phyloP scores from a whole-genome alignment of 2,113 vertebrate species.

The Sinocyclocheilus maitianheensis region DNA sequence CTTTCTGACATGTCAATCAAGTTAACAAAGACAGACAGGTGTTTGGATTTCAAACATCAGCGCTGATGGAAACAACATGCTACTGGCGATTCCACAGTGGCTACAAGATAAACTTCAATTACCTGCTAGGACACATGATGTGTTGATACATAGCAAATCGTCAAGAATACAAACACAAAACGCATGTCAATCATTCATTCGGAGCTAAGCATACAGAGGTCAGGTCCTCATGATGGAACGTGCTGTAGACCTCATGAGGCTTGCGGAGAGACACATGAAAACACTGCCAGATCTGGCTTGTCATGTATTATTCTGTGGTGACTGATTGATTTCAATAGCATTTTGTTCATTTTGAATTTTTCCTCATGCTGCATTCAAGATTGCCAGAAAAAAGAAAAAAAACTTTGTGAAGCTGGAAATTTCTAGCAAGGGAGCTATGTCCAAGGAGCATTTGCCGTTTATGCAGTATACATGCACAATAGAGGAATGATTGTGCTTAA shows the following conservation, averaged over 20 bases:
- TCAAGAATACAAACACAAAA: constrained; percentile 46
- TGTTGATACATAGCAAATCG: constrained; percentile 38
- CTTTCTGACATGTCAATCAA: constrained; percentile 26
- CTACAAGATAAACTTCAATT: constrained; percentile 51
- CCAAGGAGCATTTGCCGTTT: neutral
- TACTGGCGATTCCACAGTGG: constrained; percentile 41
- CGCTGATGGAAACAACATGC: constrained; percentile 46
- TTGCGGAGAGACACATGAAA: neutral
- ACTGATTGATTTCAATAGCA: constrained; percentile 13
- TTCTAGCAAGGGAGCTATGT: neutral
- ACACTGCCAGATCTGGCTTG: neutral
- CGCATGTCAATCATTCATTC: constrained; percentile 23
- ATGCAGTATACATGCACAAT: neutral
- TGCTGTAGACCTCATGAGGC: neutral
- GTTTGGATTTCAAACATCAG: constrained; percentile 36
- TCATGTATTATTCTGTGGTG: neutral
- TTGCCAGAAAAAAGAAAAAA: neutral
- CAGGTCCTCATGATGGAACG: neutral
- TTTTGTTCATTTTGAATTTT: neutral
- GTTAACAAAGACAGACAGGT: constrained; percentile 39
- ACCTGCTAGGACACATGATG: constrained; percentile 31
- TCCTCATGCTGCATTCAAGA: neutral
- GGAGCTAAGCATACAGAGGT: neutral
- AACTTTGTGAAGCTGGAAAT: constrained; percentile 14
- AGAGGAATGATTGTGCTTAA: neutral